Evolutionary conservation across 1,140 invertebrate species (phyloP).

Genomic region (Bemisia tabaci): DNA sequence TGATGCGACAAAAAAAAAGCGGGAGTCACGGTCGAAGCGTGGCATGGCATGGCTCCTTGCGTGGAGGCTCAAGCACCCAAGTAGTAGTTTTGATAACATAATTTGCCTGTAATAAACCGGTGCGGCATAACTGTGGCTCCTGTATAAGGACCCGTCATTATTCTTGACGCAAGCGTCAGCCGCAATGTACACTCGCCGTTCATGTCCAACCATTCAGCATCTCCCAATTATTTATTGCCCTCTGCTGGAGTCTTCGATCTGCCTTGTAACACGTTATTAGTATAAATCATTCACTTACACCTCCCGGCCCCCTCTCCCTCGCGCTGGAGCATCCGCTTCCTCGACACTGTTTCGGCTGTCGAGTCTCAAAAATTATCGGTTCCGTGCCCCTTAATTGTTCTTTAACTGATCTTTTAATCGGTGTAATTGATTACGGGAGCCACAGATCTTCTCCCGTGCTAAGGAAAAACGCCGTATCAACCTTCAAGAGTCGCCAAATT

Average conservation of each 20-base stretch:
- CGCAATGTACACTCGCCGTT: background rate
- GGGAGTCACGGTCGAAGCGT: too few species aligned
- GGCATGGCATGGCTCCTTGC: background rate
- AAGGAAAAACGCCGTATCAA: background rate
- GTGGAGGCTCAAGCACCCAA: background rate
- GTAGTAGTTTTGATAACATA: background rate
- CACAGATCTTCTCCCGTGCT: background rate
- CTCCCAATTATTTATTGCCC: background rate
- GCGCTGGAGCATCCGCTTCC: background rate
- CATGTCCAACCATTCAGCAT: background rate
- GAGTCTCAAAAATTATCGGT: background rate
- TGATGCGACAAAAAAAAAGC: too few species aligned
- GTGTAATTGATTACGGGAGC: background rate
- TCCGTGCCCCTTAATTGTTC: background rate
- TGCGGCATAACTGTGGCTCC: background rate
- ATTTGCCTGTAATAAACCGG: background rate
- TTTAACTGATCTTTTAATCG: background rate
- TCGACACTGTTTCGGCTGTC: background rate
- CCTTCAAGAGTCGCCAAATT: background rate
- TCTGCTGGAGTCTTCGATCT: background rate
- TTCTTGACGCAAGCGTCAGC: background rate
- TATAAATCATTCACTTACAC: background rate
- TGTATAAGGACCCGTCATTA: background rate
- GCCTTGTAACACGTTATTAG: background rate
- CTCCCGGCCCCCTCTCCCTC: background rate